Evolutionary conservation across 2,797 vertebrate genomes (phyloP).

Genomic region (Phoebastria nigripes): DNA sequence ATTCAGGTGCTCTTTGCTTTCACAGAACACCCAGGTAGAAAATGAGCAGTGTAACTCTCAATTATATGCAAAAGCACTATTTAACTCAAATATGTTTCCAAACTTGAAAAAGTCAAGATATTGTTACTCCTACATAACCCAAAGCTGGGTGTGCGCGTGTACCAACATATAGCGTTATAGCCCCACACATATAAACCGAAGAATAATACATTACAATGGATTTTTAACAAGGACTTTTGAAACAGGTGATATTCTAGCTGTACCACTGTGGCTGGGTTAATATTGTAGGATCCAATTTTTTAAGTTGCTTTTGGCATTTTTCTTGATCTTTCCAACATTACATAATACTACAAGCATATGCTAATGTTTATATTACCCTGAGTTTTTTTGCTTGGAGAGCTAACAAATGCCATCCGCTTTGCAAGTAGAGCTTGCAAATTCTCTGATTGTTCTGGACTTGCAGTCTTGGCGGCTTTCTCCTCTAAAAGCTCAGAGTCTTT

Average conservation of each 20-base stretch:
- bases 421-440: neutral
- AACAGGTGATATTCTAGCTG: neutral
- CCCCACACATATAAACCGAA: neutral
- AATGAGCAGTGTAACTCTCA: neutral
- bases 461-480: constrained; percentile 9
- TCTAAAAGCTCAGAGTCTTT: neutral
- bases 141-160: neutral
- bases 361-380: neutral
- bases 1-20: neutral
- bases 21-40: neutral
- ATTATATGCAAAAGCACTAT: neutral
- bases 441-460: constrained; percentile 5
- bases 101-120: neutral
- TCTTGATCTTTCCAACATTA: constrained; percentile 8
- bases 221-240: neutral
- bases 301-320: neutral
- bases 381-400: neutral
- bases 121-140: neutral
- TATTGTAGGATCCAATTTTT: neutral
- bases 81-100: neutral
- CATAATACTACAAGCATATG: constrained; percentile 17
- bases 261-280: neutral
- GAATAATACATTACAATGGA: neutral
- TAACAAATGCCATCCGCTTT: neutral
- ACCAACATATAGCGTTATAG: neutral